A percentile compares a stretch with the other conserved stretches of the same genome.
These are phyloP conservation scores for Dromius quadrimaculatus DNA, from an alignment of 2,888 invertebrate genomes.

Conservation along the genomic window DNA sequence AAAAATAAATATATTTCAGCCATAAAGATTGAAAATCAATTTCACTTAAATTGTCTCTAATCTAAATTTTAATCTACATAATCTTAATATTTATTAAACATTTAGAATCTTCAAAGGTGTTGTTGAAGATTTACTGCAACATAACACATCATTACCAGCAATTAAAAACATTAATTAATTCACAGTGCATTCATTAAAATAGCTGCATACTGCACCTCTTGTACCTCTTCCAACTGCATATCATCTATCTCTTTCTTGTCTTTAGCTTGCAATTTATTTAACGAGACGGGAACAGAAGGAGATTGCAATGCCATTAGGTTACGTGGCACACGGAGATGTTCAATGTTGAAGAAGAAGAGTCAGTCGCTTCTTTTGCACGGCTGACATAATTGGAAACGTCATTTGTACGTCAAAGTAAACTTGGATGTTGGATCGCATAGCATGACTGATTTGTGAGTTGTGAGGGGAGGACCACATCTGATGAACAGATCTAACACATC, in stretches of 20 bases:
- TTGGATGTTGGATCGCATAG: background rate
- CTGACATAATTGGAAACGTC: constrained; percentile 26
- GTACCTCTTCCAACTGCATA: background rate
- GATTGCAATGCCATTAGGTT: constrained; percentile 16
- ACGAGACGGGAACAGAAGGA: background rate
- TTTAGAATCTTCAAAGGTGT: too few relatives aligned
- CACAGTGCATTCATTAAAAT: constrained; percentile 14
- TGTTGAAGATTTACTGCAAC: background rate
- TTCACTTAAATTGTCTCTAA: too few relatives aligned
- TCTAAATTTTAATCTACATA: too few relatives aligned
- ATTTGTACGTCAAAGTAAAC: constrained; percentile 18
- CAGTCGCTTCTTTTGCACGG: background rate
- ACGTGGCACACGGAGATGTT: constrained; percentile 12
- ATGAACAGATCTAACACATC: background rate
- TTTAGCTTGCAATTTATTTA: constrained; percentile 21
- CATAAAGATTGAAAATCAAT: too few relatives aligned
- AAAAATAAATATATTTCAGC: too few relatives aligned
- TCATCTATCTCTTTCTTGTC: background rate
- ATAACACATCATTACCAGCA: background rate
- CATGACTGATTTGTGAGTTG: background rate
- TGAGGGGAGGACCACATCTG: background rate
- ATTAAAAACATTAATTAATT: background rate
- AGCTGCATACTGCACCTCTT: background rate
- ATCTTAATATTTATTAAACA: too few relatives aligned
- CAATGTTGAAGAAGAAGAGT: background rate